Percentiles rank a stretch among this genome's conserved stretches.
phyloP scores from a whole-genome alignment of 2,113 vertebrate species.

The Aegotheles bennettii region DNA sequence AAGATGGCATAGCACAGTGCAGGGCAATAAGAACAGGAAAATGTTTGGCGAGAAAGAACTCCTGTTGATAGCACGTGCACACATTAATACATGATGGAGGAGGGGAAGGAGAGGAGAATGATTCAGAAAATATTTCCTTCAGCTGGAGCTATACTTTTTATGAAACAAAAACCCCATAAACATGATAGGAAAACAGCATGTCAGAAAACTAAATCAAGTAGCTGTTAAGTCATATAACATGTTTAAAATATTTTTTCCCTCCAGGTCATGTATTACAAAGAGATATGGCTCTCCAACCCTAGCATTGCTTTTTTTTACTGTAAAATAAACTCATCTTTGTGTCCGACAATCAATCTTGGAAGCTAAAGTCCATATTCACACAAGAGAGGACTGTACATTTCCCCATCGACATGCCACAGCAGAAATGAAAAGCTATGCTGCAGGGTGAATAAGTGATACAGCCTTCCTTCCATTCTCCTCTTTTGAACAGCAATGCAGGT shows the following conservation, averaged over 20 bases:
- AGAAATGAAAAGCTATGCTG: neutral
- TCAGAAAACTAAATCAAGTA: neutral
- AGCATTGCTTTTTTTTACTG: neutral
- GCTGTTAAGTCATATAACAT: neutral
- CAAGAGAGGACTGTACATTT: neutral
- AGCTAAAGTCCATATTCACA: neutral
- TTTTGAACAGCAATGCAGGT: neutral
- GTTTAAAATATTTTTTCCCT: neutral
- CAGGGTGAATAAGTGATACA: neutral
- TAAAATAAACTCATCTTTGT: neutral
- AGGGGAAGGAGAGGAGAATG: neutral
- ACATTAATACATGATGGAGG: neutral
- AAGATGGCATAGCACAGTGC: neutral
- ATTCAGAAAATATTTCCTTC: neutral
- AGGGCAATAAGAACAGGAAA: neutral
- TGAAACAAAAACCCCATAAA: neutral
- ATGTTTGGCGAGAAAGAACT: neutral
- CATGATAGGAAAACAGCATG: neutral
- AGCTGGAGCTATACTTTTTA: neutral
- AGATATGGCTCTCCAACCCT: neutral
- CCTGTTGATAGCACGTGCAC: neutral
- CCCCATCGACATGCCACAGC: neutral
- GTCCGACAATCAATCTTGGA: neutral
- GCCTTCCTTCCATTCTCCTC: neutral
- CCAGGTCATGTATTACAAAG: neutral